Conservation (phyloP, 2,888 invertebrate genomes). For the Rhaphigaster nebulosa region DNA sequence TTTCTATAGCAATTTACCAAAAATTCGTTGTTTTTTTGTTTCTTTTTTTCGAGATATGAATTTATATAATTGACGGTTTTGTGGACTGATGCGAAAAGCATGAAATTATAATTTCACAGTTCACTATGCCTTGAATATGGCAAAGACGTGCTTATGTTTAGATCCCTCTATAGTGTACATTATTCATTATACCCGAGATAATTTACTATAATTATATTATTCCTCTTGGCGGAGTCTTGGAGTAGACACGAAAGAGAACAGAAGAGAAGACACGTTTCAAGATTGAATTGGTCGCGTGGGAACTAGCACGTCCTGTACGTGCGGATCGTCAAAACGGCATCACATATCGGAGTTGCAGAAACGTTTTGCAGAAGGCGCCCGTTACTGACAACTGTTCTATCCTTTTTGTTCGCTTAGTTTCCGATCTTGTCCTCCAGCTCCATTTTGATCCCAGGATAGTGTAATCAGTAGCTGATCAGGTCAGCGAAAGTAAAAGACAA, state of each 20-base stretch:
- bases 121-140: background rate
- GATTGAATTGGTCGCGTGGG: constrained; percentile 47
- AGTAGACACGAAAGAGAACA: constrained; percentile 5
- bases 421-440: background rate
- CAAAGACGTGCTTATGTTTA: background rate
- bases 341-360: constrained; percentile 46
- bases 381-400: constrained; percentile 36
- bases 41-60: too few relatives aligned
- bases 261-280: constrained; percentile 36
- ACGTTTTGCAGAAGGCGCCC: constrained; percentile 42
- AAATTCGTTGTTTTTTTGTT: background rate
- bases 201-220: constrained; percentile 27
- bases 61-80: too few relatives aligned
- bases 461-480: background rate
- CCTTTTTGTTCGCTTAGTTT: background rate
- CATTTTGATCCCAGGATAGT: background rate
- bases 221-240: background rate
- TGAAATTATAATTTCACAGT: background rate
- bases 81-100: background rate
- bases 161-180: background rate
- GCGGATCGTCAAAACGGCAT: constrained; percentile 39
- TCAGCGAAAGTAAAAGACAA: background rate
- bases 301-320: constrained; percentile 12
- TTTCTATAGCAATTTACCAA: background rate
- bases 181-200: background rate